These are phyloP conservation scores for Cebus imitator DNA, from an alignment of 2,113 vertebrate genomes.

Conservation along the genomic window DNA sequence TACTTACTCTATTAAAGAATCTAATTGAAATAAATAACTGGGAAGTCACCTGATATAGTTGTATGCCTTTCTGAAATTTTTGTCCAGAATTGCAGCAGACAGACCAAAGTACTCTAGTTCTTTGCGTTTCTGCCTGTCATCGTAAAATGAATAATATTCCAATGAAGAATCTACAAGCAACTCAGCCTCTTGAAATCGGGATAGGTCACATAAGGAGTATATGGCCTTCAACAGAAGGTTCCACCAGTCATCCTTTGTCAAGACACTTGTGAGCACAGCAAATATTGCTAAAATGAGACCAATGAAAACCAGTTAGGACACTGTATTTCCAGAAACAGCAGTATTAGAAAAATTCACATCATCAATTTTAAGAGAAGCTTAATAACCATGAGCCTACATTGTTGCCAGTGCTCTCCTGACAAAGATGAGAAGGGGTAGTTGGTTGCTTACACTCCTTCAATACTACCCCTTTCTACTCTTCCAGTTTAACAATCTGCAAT, in stretches of 20 bases:
- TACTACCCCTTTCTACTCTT: background rate
- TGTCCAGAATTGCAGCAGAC: constrained; percentile 95
- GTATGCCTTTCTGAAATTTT: constrained; percentile 95
- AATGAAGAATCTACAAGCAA: constrained; percentile 95
- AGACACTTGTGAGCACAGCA: constrained; percentile 90
- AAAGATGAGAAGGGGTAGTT: background rate
- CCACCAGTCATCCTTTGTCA: constrained; percentile 98
- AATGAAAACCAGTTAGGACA: constrained; percentile 20
- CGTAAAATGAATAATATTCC: constrained; percentile 98
- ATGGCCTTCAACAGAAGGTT: constrained; percentile 93
- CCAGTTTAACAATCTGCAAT: background rate
- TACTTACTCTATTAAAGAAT: background rate
- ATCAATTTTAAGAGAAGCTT: background rate
- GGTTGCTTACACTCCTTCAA: background rate
- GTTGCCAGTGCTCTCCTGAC: background rate
- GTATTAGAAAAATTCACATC: background rate
- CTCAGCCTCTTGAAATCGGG: constrained; percentile 93
- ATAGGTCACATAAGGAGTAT: constrained; percentile 90
- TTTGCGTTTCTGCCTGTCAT: constrained; percentile 93
- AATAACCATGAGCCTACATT: background rate
- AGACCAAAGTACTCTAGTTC: constrained; percentile 97
- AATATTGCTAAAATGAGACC: constrained; percentile 84
- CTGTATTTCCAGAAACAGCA: background rate
- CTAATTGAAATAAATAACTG: background rate
- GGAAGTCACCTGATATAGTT: constrained; percentile 94